Percentiles rank a stretch among this genome's conserved stretches.
phyloP scores from a whole-genome alignment of 2,888 invertebrate species.

The Tetanocera ferruginea region DNA sequence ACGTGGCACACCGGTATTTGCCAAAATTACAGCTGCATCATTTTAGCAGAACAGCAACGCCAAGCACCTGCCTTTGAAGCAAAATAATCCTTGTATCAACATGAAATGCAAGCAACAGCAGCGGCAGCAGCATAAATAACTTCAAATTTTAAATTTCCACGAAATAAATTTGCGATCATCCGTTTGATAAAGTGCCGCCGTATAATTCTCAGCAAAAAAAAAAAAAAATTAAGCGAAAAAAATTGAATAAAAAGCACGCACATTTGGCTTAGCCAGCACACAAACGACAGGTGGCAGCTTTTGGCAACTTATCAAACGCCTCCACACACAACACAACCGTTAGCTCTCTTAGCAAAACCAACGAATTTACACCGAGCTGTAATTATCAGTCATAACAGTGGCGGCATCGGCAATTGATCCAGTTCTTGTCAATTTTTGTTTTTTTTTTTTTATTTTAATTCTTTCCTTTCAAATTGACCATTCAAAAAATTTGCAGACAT shows the following conservation, averaged over 20 bases:
- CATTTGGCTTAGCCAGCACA: neutral
- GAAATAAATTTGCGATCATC: constrained; percentile 28
- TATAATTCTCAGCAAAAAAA: neutral
- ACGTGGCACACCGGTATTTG: constrained; percentile 4
- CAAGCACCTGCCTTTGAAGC: constrained; percentile 8
- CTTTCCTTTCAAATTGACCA: constrained; percentile 27
- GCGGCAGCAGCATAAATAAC: neutral
- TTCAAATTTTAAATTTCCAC: constrained; percentile 19
- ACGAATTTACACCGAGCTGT: constrained; percentile 12
- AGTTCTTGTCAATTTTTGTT: neutral
- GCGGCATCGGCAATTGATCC: neutral
- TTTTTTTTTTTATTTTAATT: neutral
- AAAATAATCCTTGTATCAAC: neutral
- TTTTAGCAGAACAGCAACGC: neutral
- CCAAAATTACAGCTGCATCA: neutral
- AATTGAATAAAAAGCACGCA: neutral
- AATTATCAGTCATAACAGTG: constrained; percentile 5
- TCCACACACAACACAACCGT: constrained; percentile 28
- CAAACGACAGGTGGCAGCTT: constrained; percentile 27
- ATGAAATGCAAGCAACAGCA: neutral
- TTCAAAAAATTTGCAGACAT: constrained; percentile 30
- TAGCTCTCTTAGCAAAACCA: constrained; percentile 7
- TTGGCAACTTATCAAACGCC: constrained; percentile 28
- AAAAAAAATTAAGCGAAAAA: neutral
- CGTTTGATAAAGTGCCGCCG: constrained; percentile 27